phyloP scores from a whole-genome alignment of 2,797 vertebrate species.

The Lutra lutra region DNA sequence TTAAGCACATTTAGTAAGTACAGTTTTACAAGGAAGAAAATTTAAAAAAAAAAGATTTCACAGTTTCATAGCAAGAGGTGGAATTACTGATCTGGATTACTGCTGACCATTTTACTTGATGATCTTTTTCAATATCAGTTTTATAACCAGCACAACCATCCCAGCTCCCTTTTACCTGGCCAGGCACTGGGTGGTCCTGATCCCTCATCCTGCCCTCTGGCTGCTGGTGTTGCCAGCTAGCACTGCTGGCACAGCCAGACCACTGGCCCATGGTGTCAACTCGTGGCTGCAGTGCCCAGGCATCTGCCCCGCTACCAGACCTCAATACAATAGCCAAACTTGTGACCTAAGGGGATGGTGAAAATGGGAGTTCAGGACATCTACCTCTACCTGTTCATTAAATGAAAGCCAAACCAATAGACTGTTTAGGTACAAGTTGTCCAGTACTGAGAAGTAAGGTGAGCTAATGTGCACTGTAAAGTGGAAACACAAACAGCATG shows the following conservation, averaged over 20 bases:
- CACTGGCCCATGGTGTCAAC: background rate
- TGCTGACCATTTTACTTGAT: background rate
- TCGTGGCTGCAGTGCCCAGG: too few species aligned
- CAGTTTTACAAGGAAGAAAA: background rate
- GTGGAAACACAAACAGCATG: background rate
- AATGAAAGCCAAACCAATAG: background rate
- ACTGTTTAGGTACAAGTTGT: background rate
- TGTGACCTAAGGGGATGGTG: background rate
- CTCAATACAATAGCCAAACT: background rate
- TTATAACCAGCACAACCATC: background rate
- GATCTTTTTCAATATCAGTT: background rate
- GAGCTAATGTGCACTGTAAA: background rate
- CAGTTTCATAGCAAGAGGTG: background rate
- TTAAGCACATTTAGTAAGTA: background rate
- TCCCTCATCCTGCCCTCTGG: background rate
- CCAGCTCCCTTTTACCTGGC: background rate
- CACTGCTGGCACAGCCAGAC: background rate
- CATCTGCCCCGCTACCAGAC: too few species aligned
- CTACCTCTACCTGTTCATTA: background rate
- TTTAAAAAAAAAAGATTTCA: background rate
- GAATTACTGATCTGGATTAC: background rate
- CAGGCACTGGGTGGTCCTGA: background rate
- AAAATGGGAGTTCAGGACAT: background rate
- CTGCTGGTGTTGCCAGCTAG: background rate
- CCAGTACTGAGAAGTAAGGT: background rate